Evolutionary conservation across 2,113 vertebrate genomes (phyloP), one percentile per base, ranked within the genome.

Genomic region (Mormoops blainvillei): DNA sequence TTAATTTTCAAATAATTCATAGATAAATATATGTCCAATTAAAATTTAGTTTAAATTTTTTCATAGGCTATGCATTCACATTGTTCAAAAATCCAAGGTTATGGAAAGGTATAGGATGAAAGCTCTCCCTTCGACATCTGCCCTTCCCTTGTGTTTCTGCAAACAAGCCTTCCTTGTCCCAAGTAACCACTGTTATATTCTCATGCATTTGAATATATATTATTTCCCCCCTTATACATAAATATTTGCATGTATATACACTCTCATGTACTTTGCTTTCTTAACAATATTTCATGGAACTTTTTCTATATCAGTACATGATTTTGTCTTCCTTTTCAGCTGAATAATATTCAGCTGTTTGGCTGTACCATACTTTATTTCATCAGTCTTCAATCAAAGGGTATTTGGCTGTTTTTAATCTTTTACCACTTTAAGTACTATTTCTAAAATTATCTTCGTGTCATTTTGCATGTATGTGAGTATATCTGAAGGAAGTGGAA

Each of bases 1-100:
- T 5, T 94, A 41, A 73, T 70, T 93, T 95, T 41, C 41, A 82
- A 87, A 87, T 86, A 68, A 90, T 83, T 89, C 22, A 91, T 41
- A 68, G 18, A 28, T n/a, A n/a, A n/a, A n/a, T n/a, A n/a, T n/a
- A n/a, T n/a, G 41, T 89, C 26, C 54, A 71, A 5, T 80, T 89
- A 63, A 94, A 58, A 50, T 87, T 94, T 92, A 38, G 28, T 24
- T 86, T 70, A 74, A 54, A 31, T 4, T 28, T 93, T 82, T 82
- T 65, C 0, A 14, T 70, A 91, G 9, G n/a, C 16, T 61, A 65
- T 91, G 18, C 33, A 76, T 80, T 86, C 38, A 80, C 11, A 74
- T 33, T 94, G 48, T 54, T 92, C 45, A 77, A 77, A 94, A 76
- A 26, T 31, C 13, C 43, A 41, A 88, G 94, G 74, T 87, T 87